These are phyloP conservation scores for Opisthocomus hoazin DNA, from an alignment of 2,113 vertebrate genomes.

Conservation along the genomic window DNA sequence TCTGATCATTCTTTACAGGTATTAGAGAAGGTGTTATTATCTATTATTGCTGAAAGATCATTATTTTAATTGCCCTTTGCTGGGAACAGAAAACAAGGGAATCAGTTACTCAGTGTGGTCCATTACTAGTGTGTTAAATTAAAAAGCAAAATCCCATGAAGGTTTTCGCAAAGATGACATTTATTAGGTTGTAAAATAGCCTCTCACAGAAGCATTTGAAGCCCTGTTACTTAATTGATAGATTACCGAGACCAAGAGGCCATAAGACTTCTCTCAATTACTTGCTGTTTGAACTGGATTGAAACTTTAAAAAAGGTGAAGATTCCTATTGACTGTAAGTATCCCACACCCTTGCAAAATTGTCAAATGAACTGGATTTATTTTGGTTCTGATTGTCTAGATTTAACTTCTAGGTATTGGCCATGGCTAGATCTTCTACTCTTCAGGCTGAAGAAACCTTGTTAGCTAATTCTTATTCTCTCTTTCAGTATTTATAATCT, in stretches of 20 bases:
- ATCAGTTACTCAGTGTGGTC: background rate
- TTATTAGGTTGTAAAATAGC: constrained; percentile 14
- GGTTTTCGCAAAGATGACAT: background rate
- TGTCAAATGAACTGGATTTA: background rate
- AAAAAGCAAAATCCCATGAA: background rate
- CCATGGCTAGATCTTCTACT: background rate
- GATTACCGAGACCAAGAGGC: background rate
- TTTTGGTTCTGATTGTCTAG: background rate
- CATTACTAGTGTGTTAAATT: background rate
- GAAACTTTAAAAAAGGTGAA: background rate
- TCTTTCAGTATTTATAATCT: background rate
- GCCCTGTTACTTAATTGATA: background rate
- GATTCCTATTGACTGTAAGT: background rate
- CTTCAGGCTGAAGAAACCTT: background rate
- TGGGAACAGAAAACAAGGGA: background rate
- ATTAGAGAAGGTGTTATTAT: constrained; percentile 19
- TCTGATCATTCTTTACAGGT: background rate
- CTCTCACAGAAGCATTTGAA: background rate
- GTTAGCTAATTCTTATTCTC: background rate
- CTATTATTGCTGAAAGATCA: background rate
- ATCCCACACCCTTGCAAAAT: background rate
- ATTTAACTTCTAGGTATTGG: background rate
- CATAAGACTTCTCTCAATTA: background rate
- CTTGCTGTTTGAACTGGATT: background rate
- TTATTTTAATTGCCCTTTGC: constrained; percentile 20